These are phyloP conservation scores for Melipona bicolor DNA, from an alignment of 2,888 invertebrate genomes.

Conservation along the genomic window DNA sequence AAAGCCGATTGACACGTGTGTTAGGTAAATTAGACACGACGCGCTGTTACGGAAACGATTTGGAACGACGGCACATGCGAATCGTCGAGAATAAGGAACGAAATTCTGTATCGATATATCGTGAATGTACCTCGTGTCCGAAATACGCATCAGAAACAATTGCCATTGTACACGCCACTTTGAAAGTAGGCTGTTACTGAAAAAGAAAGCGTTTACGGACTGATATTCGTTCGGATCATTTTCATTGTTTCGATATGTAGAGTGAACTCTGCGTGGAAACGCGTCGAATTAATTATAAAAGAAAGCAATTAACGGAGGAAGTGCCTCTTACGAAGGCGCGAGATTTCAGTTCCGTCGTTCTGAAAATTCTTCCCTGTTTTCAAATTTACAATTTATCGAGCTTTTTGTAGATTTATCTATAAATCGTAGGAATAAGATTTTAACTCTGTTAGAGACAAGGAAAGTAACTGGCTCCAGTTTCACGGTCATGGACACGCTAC, in stretches of 20 bases:
- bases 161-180: not conserved
- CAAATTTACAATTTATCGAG: not conserved
- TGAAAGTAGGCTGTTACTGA: constrained; percentile 55
- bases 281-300: constrained; percentile 30
- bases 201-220: constrained; percentile 55
- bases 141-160: constrained; percentile 11
- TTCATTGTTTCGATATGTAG: constrained; percentile 49
- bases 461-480: constrained; percentile 58
- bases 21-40: not conserved
- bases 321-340: not conserved
- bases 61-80: not conserved
- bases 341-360: not conserved
- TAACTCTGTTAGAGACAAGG: constrained; percentile 23
- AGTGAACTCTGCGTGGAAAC: constrained; percentile 22
- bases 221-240: constrained; percentile 11
- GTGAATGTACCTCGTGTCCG: not conserved
- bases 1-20: constrained; percentile 15
- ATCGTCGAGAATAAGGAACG: not conserved
- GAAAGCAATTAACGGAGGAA: constrained; percentile 13
- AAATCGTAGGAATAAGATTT: constrained; percentile 16
- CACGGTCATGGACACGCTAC: constrained; percentile 50
- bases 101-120: not conserved
- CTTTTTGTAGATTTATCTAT: not conserved
- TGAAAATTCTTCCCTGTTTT: not conserved
- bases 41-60: not conserved